Base-by-base conservation (phyloP, 2,888 invertebrate genomes). In the Diadegma fenestrale region DNA sequence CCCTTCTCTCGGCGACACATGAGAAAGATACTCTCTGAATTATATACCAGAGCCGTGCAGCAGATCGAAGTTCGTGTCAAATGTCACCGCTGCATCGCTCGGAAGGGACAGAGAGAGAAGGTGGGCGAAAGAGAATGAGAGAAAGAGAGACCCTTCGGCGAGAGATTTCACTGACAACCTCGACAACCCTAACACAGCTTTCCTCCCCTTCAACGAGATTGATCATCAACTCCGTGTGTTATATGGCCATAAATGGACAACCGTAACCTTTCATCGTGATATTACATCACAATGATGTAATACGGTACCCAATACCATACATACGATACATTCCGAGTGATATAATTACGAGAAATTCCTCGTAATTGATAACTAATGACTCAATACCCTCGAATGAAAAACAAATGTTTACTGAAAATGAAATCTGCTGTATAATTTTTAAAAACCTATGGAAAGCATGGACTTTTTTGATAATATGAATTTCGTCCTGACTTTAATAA, bases 171-270 rank as follows among this genome's bases (percentile, higher is more conserved):
- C 43, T 76, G 61, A 73, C 66, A 73, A 43, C 61, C 54, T 22
- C 54, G 66, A 68, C 76, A 72, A 71, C 80, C 80, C 72, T 77
- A 48, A 73, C 66, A 64, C 77, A 63, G 72, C 73, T 68, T 69
- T 76, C 58, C 54, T 26, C 26, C 26, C 41, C 22, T 12, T 26
- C 26, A 41, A 73, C 58, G 22, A 72, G 61, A 81, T 77, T 66
- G 77, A 77, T 84, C 84, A 64, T 22, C 72, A 54, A 41, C 41
- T 37, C 30, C 43, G 19, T 61, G 17, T 22, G 41, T 51, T 77
- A 64, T 73, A 73, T 61, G 48, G 45, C 61, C 64, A 19, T 30
- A 19, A 77, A 51, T 68, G 54, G n/a, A 54, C 26, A 66, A n/a
- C 77, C 54, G 17, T 66, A 54, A 51, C 51, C 51, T 64, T 51